Base-by-base conservation (phyloP, 2,888 invertebrate species). In the Drosophila fungiperda region DNA sequence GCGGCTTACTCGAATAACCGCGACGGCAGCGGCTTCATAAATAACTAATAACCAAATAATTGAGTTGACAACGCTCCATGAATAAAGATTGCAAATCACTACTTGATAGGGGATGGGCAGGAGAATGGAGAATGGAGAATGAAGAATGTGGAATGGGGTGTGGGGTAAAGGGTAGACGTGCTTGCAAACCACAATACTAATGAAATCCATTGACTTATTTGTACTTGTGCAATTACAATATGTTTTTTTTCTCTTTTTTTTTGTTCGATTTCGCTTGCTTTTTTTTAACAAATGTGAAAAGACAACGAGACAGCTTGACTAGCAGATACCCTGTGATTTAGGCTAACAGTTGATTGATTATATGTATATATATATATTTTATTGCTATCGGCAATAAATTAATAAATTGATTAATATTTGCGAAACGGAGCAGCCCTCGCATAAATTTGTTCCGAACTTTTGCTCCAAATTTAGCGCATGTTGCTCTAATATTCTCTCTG, bases 1-100 rank as follows among this genome's bases (percentile, higher is more conserved):
- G 80, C 80, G n/a, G 81, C 80, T 78, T 80, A 64, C 58, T 55
- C 63, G 67, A 80, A 80, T 76, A 78, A 64, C 80, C 17, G n/a
- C 77, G 9, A 15, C 36, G 71, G 62, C 66, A 42, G 60, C 70
- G 60, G 71, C 78, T 73, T 70, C 67, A 83, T 83, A 83, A 80
- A 83, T 83, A 83, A 80, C 83, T 80, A 80, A 80, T 80, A 83
- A 77, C 63, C 81, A 80, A 80, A 80, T 83, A 80, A 80, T 80
- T 83, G 83, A 77, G 69, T 70, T 83, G 81, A 70, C 83, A 76
- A 61, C 63, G 80, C 63, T 64, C 75, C 38, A 48, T 76, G 76
- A 69, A 80, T 76, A 80, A 65, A 61, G 71, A 77, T 80, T 76
- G 70, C 74, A 45, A 67, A 63, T 78, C 50, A 54, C 33, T 60